phyloP scores from a whole-genome alignment of 2,113 vertebrate species.

The Cervus canadensis region DNA sequence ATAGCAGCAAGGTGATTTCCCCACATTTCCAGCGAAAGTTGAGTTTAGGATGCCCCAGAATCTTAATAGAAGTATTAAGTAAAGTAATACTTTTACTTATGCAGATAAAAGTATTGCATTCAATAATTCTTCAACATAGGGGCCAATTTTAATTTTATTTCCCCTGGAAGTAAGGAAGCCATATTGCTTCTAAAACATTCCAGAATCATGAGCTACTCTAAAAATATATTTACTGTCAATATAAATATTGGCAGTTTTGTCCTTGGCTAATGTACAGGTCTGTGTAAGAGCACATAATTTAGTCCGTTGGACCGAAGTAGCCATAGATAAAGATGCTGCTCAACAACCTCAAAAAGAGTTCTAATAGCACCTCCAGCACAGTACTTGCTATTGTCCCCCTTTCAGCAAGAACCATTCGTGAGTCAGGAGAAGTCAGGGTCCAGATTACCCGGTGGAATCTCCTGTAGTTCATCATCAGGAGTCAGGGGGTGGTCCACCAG shows the following conservation, averaged over 20 bases:
- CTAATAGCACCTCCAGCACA: neutral
- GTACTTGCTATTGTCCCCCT: fast-evolving
- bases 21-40: neutral
- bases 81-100: neutral
- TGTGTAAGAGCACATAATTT: neutral
- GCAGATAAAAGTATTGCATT: neutral
- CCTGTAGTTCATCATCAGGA: too few relatives aligned
- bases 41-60: neutral
- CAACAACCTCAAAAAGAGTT: fast-evolving
- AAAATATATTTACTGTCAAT: neutral
- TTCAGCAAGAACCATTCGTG: neutral
- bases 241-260: neutral
- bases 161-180: neutral
- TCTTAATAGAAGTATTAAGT: neutral
- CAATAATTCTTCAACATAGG: neutral
- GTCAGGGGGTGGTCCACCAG: neutral
- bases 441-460: fast-evolving
- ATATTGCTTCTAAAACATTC: neutral
- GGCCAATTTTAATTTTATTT: neutral
- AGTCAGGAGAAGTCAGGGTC: neutral
- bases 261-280: neutral
- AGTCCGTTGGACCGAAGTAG: neutral
- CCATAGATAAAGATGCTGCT: neutral
- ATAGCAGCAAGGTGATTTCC: neutral
- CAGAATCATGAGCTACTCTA: neutral